Evolutionary conservation across 2,113 vertebrate species (phyloP).

Genomic region (Agapornis roseicollis): DNA sequence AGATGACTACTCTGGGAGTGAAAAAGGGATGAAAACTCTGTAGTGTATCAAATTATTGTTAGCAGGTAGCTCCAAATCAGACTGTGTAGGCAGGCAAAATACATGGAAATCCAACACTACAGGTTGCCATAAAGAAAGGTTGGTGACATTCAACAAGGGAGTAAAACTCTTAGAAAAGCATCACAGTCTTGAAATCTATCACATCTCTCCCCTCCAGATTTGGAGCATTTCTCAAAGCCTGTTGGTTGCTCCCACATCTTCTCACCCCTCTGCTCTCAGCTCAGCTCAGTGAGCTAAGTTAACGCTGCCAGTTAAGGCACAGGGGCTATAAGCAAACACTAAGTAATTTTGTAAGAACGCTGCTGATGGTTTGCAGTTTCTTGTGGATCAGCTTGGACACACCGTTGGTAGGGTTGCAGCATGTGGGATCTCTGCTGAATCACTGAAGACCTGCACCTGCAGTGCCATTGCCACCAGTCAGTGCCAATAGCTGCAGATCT

Average conservation of each 20-base stretch:
- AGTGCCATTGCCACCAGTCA: neutral
- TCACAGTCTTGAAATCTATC: neutral
- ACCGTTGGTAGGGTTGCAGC: neutral
- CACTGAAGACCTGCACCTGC: neutral
- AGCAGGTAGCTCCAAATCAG: neutral
- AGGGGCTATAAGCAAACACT: accelerated
- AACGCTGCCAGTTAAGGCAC: neutral
- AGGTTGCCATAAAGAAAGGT: neutral
- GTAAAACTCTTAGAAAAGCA: accelerated
- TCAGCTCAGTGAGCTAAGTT: neutral
- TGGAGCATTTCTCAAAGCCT: neutral
- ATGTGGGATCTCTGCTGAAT: neutral
- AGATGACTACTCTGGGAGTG: neutral
- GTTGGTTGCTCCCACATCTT: neutral
- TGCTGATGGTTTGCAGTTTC: neutral
- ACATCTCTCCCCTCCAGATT: accelerated
- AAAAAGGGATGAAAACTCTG: neutral
- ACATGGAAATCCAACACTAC: neutral
- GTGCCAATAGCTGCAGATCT: accelerated
- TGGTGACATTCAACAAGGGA: neutral
- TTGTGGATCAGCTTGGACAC: neutral
- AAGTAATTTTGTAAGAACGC: neutral
- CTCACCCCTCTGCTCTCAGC: neutral
- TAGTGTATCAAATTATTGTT: neutral
- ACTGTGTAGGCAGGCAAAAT: neutral